Base-by-base conservation (phyloP, 1,140 invertebrate genomes). In the Zaprionus tsacasi region DNA sequence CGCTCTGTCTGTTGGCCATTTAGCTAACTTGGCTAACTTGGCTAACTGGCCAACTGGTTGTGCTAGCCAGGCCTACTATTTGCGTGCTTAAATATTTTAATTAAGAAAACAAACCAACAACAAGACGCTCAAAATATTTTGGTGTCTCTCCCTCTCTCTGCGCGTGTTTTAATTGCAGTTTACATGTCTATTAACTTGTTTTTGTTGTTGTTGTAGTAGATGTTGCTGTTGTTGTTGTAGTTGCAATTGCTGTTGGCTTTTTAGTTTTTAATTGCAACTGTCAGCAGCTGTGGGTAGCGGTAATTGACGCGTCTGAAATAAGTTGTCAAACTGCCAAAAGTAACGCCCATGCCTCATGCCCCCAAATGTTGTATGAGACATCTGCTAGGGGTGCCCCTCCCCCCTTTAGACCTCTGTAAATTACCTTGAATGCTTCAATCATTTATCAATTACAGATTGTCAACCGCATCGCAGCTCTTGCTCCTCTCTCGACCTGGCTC, bases 61-160 rank as follows among this genome's bases (percentile, higher is more conserved):
- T 5, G 27, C 27, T 30, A 30, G 27, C 27, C 82, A 75, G 77
- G 82, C 83, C 82, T 88, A 75, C 72, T 54, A 87, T 87, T 87
- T 88, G 82, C 82, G 82, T 87, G 82, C 80, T 83, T 80, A 87
- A 87, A 88, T 87, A 87, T 87, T 87, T 87, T 87, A 87, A 87
- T 87, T 87, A 88, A 88, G 68, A 80, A 74, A 74, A 82, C 65
- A 76, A 69, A 45, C 59, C 52, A 79, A 48, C 55, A 38, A 63
- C 15, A 70, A 43, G 21, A 21, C 35, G 36, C 13, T 36, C 21
- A 55, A 60, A 74, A 50, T 50, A 50, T 50, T 50, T 50, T 50
- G 45, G 45, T 21, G 11, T 3, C 45, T 50, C 45, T 50, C 11
- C 3, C 45, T 55, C 36, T 40, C 6, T 6, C 11, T 63, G 45